Conservation (phyloP, 1,140 invertebrate species). For the Ctenoplectra terminalis region DNA sequence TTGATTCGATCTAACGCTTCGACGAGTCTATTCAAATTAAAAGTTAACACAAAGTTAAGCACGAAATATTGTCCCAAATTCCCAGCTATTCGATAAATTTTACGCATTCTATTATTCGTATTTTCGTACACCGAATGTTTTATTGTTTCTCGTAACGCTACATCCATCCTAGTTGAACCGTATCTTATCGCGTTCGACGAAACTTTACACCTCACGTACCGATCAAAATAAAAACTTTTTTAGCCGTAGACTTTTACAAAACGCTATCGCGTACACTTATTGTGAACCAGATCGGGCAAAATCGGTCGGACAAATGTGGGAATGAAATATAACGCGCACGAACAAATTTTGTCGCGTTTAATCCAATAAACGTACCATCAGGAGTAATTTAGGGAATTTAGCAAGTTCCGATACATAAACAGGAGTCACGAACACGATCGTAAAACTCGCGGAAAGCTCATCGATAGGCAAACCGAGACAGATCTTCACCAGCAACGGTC, state of each 20-base stretch:
- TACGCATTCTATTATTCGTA: background rate
- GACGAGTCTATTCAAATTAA: background rate
- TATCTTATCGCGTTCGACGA: too few relatives aligned
- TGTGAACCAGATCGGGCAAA: too few relatives aligned
- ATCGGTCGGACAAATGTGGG: too few relatives aligned
- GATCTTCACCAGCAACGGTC: constrained; percentile 13
- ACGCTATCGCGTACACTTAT: too few relatives aligned
- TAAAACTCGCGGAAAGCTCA: background rate
- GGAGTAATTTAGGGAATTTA: too few relatives aligned
- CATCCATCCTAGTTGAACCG: too few relatives aligned
- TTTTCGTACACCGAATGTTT: background rate
- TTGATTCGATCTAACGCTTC: background rate
- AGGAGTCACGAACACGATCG: background rate
- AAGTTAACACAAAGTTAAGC: background rate
- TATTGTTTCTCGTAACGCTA: too few relatives aligned
- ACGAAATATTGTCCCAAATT: background rate
- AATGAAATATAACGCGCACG: too few relatives aligned
- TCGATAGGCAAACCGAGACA: constrained; percentile 21
- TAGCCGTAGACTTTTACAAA: too few relatives aligned
- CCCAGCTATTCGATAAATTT: background rate
- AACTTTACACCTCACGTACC: too few relatives aligned
- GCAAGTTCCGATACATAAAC: constrained; percentile 8
- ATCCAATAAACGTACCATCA: background rate
- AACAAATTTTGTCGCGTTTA: background rate
- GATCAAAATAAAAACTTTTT: too few relatives aligned